These are phyloP conservation scores for Tribolium freemani DNA, from an alignment of 2,888 invertebrate genomes.

Conservation along the genomic window DNA sequence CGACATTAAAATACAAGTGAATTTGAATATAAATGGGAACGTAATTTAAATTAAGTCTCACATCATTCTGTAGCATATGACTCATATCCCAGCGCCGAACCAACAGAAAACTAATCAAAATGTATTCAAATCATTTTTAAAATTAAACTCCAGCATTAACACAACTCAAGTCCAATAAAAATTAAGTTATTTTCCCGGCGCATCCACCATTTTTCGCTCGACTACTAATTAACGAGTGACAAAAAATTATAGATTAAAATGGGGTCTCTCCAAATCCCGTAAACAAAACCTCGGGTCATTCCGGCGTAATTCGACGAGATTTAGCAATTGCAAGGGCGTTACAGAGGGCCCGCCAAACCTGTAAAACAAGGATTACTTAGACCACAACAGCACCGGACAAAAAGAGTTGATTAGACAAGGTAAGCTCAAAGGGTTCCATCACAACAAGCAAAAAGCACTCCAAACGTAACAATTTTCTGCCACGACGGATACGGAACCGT, in stretches of 20 bases:
- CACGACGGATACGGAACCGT: constrained; percentile 10
- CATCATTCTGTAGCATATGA: constrained; percentile 28
- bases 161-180: too few relatives aligned
- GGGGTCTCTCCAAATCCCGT: not conserved
- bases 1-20: constrained; percentile 34
- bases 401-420: constrained; percentile 39
- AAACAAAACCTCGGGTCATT: constrained; percentile 25
- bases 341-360: constrained; percentile 13
- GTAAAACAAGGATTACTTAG: constrained; percentile 42
- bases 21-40: constrained; percentile 42
- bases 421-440: constrained; percentile 33
- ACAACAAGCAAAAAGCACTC: constrained; percentile 29
- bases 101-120: constrained; percentile 8
- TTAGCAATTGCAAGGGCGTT: constrained; percentile 42
- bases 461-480: constrained; percentile 30
- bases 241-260: not conserved
- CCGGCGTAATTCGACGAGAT: constrained; percentile 32
- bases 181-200: constrained; percentile 2
- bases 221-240: not conserved
- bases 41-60: constrained; percentile 36
- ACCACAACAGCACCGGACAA: constrained; percentile 34
- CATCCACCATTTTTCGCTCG: constrained; percentile 20
- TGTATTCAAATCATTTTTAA: not conserved
- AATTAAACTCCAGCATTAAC: not conserved
- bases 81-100: constrained; percentile 9